Evolutionary conservation across 2,888 invertebrate genomes (phyloP).

Genomic region (Drosophila suboccidentalis): DNA sequence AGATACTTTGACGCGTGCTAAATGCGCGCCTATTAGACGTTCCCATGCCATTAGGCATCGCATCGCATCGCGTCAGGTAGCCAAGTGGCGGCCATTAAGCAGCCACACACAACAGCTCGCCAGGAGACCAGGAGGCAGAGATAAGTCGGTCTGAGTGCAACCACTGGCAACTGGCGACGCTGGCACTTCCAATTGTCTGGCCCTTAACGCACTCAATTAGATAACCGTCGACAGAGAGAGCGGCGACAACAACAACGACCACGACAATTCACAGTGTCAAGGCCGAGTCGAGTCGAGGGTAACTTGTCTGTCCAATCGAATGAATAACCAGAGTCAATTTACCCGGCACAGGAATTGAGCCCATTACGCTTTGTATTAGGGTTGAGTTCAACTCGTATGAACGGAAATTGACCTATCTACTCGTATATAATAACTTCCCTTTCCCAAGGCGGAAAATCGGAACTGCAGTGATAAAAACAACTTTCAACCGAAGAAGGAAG

Average conservation of each 20-base stretch:
- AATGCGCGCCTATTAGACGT: conserved; percentile 68
- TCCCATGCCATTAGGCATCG: conserved; percentile 43
- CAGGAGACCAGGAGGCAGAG: conserved; percentile 38
- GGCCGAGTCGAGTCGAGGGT: conserved; percentile 48
- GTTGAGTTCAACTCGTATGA: conserved; percentile 11
- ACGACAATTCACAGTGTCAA: conserved; percentile 34
- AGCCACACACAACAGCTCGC: conserved; percentile 7
- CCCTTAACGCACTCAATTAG: conserved; percentile 55
- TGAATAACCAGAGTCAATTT: conserved; percentile 27
- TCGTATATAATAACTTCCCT: background rate
- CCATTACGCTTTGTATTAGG: conserved; percentile 13
- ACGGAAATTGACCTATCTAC: conserved; percentile 33
- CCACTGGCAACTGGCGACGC: conserved; percentile 67
- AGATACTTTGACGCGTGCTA: conserved; percentile 67
- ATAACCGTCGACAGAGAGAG: conserved; percentile 32
- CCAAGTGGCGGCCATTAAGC: conserved; percentile 50
- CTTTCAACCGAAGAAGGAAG: conserved; percentile 11
- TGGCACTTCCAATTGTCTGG: conserved; percentile 68
- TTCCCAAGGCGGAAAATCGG: background rate
- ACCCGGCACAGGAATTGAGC: conserved; percentile 17
- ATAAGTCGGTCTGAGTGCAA: conserved; percentile 74
- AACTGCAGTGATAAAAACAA: conserved; percentile 28
- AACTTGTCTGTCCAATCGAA: conserved; percentile 31
- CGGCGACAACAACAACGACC: background rate
- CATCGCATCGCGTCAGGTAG: conserved; percentile 42